A percentile compares a stretch with the other conserved stretches of the same genome.
phyloP scores from a whole-genome alignment of 2,797 vertebrate species.

The Peromyscus nudipes region DNA sequence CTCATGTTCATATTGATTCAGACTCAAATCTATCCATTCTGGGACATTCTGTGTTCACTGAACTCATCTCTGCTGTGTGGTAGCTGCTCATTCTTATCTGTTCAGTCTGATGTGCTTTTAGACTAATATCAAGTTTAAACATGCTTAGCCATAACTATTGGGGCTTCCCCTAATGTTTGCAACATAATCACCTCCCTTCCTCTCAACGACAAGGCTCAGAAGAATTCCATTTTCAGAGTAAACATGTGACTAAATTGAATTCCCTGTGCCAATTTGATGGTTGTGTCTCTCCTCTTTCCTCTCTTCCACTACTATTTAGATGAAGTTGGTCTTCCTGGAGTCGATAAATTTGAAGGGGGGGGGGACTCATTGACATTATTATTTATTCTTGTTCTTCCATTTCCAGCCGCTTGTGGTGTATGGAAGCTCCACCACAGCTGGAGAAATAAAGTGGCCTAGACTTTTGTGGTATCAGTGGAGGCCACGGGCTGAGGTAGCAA shows the following conservation, averaged over 20 bases:
- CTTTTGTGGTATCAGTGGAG: not conserved
- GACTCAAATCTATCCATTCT: not conserved
- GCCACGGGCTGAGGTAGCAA: not conserved
- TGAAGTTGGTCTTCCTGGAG: not conserved
- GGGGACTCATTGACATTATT: not conserved
- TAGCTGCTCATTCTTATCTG: not conserved
- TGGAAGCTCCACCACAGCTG: not conserved
- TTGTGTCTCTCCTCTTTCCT: not conserved
- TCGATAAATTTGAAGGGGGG: not conserved
- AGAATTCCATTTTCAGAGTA: not conserved
- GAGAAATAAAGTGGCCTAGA: not conserved
- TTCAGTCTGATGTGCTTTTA: not conserved
- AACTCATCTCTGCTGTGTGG: constrained; percentile 3
- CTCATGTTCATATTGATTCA: constrained; percentile 42
- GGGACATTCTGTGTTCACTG: constrained; percentile 4
- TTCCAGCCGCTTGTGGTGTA: not conserved
- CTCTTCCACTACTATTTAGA: not conserved
- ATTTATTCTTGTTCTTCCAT: constrained; percentile 8
- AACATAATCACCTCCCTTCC: not conserved
- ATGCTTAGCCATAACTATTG: not conserved
- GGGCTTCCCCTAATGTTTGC: not conserved
- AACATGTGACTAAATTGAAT: not conserved
- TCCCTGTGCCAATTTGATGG: not conserved
- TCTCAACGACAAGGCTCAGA: not conserved
- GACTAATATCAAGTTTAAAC: not conserved